phyloP scores from a whole-genome alignment of 1,140 invertebrate species.

The Rhagoletis zephyria region DNA sequence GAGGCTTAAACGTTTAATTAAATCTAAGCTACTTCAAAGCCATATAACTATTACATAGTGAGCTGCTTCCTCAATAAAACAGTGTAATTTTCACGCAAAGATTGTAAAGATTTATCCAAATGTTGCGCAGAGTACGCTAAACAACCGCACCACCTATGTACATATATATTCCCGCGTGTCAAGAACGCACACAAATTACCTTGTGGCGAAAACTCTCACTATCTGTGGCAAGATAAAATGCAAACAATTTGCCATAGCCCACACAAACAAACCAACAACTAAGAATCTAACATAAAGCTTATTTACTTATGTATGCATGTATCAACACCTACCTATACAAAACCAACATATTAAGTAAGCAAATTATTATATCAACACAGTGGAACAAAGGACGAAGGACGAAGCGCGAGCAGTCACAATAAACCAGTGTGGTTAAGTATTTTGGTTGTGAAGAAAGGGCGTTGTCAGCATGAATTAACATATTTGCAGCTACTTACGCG shows the following conservation, averaged over 20 bases:
- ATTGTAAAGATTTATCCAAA: not conserved
- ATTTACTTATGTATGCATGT: not conserved
- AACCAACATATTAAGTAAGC: conserved; percentile 23
- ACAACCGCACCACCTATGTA: not conserved
- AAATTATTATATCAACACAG: conserved; percentile 53
- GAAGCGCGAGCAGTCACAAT: not conserved
- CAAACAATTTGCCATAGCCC: conserved; percentile 46
- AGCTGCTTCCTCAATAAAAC: conserved; percentile 10
- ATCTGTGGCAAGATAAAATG: conserved; percentile 52
- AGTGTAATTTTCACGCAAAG: conserved; percentile 28
- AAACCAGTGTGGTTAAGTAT: not conserved
- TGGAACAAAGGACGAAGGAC: conserved; percentile 28
- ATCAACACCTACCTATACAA: conserved; percentile 18
- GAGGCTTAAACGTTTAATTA: too few relatives aligned
- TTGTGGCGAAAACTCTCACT: conserved; percentile 37
- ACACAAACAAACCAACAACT: conserved; percentile 11
- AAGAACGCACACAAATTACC: conserved; percentile 26
- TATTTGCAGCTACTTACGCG: conserved; percentile 46
- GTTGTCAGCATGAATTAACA: conserved; percentile 40
- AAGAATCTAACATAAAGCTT: not conserved
- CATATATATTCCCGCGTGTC: not conserved
- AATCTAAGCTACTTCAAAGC: too few relatives aligned
- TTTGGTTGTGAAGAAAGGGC: not conserved
- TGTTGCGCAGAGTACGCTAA: too few relatives aligned
- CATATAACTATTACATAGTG: too few relatives aligned